These are phyloP conservation scores for Columba janthina DNA, from an alignment of 2,113 vertebrate species.

Conservation along the genomic window DNA sequence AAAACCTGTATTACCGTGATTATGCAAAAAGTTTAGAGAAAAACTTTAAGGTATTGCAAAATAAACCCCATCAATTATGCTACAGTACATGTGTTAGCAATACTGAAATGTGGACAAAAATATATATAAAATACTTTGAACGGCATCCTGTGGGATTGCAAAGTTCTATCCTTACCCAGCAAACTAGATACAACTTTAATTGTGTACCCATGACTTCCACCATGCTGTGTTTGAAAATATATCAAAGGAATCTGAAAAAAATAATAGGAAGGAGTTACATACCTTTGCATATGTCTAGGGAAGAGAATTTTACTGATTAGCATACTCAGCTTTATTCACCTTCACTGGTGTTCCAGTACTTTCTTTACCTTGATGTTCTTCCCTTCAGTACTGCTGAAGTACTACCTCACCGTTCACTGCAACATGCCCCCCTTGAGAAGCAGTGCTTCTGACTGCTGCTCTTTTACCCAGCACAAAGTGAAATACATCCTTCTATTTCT, in stretches of 20 bases:
- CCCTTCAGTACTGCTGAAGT: not conserved
- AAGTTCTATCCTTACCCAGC: not conserved
- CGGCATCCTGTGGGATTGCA: not conserved
- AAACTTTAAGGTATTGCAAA: not conserved
- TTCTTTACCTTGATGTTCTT: not conserved
- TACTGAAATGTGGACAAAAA: not conserved
- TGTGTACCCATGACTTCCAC: slow-evolving; percentile 30
- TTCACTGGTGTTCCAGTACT: not conserved
- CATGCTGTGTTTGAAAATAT: slow-evolving; percentile 25
- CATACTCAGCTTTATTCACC: not conserved
- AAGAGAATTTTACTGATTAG: slow-evolving; percentile 2
- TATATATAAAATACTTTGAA: not conserved
- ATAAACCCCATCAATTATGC: not conserved
- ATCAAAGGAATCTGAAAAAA: not conserved
- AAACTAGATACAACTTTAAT: slow-evolving; percentile 33
- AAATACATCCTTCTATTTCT: not conserved
- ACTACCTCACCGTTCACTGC: not conserved
- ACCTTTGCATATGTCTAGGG: not conserved
- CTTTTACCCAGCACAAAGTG: not conserved
- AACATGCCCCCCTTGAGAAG: not conserved
- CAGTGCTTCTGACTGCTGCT: not conserved
- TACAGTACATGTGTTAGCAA: not conserved
- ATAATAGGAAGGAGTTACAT: not conserved
- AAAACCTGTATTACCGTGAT: not conserved
- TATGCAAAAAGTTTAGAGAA: not conserved